Percentiles rank a stretch among this genome's conserved stretches.
phyloP scores from a whole-genome alignment of 2,113 vertebrate species.

The Psephotus haematonotus region DNA sequence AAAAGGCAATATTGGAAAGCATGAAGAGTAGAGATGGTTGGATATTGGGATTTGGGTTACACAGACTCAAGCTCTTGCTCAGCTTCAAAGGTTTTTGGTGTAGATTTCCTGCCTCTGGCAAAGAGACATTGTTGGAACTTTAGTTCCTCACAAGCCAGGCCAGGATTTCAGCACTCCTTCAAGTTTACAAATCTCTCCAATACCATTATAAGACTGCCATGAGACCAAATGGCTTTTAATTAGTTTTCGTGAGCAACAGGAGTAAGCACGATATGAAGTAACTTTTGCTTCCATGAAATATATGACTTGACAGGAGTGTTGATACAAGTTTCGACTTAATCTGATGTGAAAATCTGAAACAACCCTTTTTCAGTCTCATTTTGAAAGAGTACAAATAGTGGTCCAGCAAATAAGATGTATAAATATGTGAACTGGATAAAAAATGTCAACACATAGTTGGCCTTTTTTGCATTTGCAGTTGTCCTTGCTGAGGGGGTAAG shows the following conservation, averaged over 20 bases:
- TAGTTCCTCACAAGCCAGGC: background rate
- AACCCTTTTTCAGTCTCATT: background rate
- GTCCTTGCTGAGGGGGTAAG: background rate
- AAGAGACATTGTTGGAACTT: background rate
- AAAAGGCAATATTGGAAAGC: background rate
- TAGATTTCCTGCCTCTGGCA: background rate
- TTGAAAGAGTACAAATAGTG: background rate
- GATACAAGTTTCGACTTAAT: background rate
- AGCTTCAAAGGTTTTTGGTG: background rate
- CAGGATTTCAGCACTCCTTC: background rate
- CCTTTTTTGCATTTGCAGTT: background rate
- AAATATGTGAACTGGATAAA: background rate
- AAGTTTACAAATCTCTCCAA: background rate
- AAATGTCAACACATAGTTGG: constrained; percentile 16
- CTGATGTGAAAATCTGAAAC: background rate
- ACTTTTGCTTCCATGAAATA: background rate
- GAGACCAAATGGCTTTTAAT: background rate
- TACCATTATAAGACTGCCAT: background rate
- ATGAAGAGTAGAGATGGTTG: background rate
- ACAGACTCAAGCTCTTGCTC: background rate
- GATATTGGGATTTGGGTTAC: background rate
- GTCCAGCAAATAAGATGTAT: background rate
- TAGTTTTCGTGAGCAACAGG: background rate
- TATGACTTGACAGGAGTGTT: background rate
- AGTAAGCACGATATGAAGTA: background rate